Percentiles rank a stretch among this genome's conserved stretches.
phyloP scores from a whole-genome alignment of 2,888 invertebrate genomes.

The Eristalis pertinax region DNA sequence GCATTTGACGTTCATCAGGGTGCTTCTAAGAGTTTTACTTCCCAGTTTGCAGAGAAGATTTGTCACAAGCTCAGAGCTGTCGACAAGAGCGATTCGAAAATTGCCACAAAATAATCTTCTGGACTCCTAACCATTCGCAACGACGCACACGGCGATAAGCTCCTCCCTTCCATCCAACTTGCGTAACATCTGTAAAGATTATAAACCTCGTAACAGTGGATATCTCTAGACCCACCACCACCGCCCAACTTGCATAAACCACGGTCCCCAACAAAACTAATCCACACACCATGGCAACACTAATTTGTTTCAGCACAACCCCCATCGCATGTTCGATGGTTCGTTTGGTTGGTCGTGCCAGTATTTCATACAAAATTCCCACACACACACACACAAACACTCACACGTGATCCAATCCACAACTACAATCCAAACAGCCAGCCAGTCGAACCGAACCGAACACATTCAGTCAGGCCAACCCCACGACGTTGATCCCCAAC shows the following conservation, averaged over 20 bases:
- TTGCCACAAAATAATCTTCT: too few relatives aligned
- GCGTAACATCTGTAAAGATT: not conserved
- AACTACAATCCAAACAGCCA: slow-evolving; percentile 30
- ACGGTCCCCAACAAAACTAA: not conserved
- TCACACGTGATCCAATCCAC: slow-evolving; percentile 8
- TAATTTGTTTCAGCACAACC: slow-evolving; percentile 25
- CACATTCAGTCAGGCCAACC: slow-evolving; percentile 29
- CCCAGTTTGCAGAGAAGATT: too few relatives aligned
- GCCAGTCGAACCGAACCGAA: slow-evolving; percentile 22
- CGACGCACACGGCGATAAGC: not conserved
- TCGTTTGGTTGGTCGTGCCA: slow-evolving; percentile 27
- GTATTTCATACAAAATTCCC: slow-evolving; percentile 28
- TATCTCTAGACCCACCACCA: not conserved
- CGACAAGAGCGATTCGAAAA: too few relatives aligned
- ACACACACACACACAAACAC: slow-evolving; percentile 31
- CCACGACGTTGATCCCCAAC: slow-evolving; percentile 4
- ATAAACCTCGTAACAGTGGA: not conserved
- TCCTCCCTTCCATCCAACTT: not conserved
- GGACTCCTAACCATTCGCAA: too few relatives aligned
- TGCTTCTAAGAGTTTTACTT: too few relatives aligned
- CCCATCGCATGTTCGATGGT: slow-evolving; percentile 19
- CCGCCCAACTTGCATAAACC: not conserved
- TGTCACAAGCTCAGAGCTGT: too few relatives aligned
- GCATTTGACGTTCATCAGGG: too few relatives aligned
- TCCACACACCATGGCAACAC: slow-evolving; percentile 51